phyloP scores from a whole-genome alignment of 2,113 vertebrate species.

The Benitochromis conjunctus region DNA sequence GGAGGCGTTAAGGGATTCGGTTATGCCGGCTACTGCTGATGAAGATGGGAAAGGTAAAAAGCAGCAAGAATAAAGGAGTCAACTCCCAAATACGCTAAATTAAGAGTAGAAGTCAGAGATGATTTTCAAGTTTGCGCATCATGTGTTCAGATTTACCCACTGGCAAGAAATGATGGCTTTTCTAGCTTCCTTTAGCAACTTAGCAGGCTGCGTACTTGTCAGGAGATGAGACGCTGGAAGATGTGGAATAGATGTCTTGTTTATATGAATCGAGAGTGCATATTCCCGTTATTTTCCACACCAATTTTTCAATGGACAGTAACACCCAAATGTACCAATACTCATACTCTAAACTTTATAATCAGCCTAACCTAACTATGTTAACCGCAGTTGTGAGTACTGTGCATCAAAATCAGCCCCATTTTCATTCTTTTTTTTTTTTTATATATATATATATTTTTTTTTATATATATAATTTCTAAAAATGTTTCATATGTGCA shows the following conservation, averaged over 20 bases:
- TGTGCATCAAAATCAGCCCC: background rate
- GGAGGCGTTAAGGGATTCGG: background rate
- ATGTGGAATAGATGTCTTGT: background rate
- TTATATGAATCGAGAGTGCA: background rate
- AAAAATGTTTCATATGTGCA: constrained; percentile 9
- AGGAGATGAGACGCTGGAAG: background rate
- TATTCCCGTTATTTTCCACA: background rate
- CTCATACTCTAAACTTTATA: background rate
- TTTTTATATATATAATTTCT: background rate
- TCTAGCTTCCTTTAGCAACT: background rate
- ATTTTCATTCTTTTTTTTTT: background rate
- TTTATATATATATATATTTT: background rate
- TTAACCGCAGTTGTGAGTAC: background rate
- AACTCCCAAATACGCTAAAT: background rate
- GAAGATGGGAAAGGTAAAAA: background rate
- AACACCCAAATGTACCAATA: background rate
- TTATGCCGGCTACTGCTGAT: constrained; percentile 20
- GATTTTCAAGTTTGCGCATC: background rate
- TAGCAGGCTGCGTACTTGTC: background rate
- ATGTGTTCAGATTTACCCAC: background rate
- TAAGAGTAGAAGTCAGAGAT: background rate
- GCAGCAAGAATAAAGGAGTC: background rate
- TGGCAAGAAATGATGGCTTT: constrained; percentile 1
- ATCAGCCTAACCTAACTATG: background rate
- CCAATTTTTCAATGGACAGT: background rate